These are phyloP conservation scores for Plebejus melissa DNA, from an alignment of 2,888 invertebrate species.

Conservation along the genomic window DNA sequence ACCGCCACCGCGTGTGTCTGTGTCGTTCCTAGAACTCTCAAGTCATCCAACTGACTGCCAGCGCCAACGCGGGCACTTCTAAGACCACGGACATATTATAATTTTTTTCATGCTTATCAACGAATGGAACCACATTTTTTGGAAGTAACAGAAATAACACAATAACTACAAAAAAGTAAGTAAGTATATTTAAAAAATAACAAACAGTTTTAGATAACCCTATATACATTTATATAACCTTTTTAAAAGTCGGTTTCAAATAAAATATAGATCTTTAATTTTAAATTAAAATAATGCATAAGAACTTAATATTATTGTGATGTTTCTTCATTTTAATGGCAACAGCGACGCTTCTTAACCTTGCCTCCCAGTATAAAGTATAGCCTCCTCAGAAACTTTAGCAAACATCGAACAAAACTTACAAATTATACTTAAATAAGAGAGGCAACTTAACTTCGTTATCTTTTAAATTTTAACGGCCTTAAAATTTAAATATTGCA, in stretches of 20 bases:
- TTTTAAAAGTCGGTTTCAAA: background rate
- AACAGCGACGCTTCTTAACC: background rate
- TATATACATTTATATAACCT: background rate
- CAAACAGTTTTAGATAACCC: background rate
- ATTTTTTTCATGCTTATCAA: background rate
- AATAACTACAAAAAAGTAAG: background rate
- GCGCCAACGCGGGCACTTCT: too few relatives aligned
- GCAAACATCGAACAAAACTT: too few relatives aligned
- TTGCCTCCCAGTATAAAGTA: background rate
- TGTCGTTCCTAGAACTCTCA: too few relatives aligned
- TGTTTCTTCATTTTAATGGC: background rate
- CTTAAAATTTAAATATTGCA: conserved; percentile 3
- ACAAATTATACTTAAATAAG: background rate
- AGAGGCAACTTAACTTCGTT: background rate
- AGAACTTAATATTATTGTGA: background rate
- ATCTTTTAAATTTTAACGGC: too few relatives aligned
- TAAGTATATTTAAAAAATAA: conserved; percentile 7
- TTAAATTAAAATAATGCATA: background rate
- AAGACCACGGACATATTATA: too few relatives aligned
- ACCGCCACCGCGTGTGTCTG: too few relatives aligned
- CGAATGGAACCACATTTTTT: background rate
- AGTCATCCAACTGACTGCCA: too few relatives aligned
- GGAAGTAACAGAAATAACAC: background rate
- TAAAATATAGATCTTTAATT: conserved; percentile 10
- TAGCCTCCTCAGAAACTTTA: background rate